Evolutionary conservation across 2,888 invertebrate species (phyloP).

Genomic region (Pterostichus niger): DNA sequence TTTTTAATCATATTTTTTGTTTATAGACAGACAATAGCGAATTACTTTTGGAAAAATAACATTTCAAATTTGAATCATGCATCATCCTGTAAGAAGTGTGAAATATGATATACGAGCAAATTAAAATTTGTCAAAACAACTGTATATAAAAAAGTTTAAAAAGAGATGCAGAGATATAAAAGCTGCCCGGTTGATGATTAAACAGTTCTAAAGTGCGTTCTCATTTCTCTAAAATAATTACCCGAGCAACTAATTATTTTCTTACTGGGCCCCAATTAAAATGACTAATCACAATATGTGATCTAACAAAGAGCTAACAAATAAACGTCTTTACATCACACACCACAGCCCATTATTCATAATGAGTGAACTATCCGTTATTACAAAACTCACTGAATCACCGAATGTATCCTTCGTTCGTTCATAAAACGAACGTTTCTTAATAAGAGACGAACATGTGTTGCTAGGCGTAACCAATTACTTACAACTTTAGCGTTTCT

Average conservation of each 20-base stretch:
- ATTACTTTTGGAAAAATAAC: too few species aligned
- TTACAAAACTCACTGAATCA: conserved; percentile 51
- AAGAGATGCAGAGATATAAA: conserved; percentile 36
- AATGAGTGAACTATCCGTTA: conserved; percentile 55
- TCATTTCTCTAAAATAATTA: conserved; percentile 53
- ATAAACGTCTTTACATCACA: conserved; percentile 45
- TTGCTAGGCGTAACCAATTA: conserved; percentile 65
- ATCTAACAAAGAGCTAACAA: conserved; percentile 26
- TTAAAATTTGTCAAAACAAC: too few species aligned
- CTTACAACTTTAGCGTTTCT: conserved; percentile 55
- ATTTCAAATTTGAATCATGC: too few species aligned
- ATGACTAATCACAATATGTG: conserved; percentile 52
- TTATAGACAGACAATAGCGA: too few species aligned
- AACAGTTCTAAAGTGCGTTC: conserved; percentile 33
- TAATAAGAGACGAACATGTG: conserved; percentile 54
- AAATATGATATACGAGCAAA: too few species aligned
- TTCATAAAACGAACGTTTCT: conserved; percentile 50
- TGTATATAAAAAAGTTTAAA: background rate
- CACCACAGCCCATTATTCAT: conserved; percentile 45
- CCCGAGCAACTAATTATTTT: conserved; percentile 23
- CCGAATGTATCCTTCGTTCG: conserved; percentile 44
- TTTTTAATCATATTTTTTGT: too few species aligned
- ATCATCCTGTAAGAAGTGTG: too few species aligned
- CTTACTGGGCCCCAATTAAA: conserved; percentile 25
- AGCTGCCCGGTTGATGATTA: conserved; percentile 24